These are phyloP conservation scores for Platyscapa corneri DNA, from an alignment of 1,140 invertebrate genomes.

Conservation along the genomic window DNA sequence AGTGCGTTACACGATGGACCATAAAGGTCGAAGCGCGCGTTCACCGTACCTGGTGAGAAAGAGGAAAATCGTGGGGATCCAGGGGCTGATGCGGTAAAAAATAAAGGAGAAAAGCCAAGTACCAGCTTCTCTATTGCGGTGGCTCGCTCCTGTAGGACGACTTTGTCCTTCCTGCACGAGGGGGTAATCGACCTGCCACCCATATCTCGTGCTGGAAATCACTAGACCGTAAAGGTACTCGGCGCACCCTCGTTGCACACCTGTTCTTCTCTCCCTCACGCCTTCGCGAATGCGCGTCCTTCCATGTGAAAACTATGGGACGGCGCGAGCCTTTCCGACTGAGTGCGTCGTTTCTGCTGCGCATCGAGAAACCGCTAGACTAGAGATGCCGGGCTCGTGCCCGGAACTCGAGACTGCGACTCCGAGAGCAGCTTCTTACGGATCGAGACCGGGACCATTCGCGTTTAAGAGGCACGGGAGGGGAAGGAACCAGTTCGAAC, in stretches of 20 bases:
- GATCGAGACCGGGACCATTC: too few relatives aligned
- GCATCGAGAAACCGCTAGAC: background rate
- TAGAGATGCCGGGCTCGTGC: too few relatives aligned
- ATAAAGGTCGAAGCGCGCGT: background rate
- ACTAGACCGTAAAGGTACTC: background rate
- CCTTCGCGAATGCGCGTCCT: background rate
- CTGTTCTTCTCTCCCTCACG: background rate
- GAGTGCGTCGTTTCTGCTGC: background rate
- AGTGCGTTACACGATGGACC: background rate
- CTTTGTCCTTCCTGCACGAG: background rate
- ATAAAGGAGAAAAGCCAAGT: background rate
- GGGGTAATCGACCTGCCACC: background rate
- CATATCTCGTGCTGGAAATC: background rate
- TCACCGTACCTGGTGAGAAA: background rate
- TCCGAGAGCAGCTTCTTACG: background rate
- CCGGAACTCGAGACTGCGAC: background rate
- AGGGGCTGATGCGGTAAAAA: background rate
- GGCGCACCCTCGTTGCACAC: conserved; percentile 11
- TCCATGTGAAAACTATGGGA: background rate
- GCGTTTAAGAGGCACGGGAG: too few relatives aligned
- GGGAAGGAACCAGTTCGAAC: too few relatives aligned
- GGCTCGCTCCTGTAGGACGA: background rate
- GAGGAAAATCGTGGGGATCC: background rate
- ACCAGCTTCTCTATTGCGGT: background rate
- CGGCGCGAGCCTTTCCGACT: background rate